Conservation (phyloP, 2,888 invertebrate species). For the Phortica magna region DNA sequence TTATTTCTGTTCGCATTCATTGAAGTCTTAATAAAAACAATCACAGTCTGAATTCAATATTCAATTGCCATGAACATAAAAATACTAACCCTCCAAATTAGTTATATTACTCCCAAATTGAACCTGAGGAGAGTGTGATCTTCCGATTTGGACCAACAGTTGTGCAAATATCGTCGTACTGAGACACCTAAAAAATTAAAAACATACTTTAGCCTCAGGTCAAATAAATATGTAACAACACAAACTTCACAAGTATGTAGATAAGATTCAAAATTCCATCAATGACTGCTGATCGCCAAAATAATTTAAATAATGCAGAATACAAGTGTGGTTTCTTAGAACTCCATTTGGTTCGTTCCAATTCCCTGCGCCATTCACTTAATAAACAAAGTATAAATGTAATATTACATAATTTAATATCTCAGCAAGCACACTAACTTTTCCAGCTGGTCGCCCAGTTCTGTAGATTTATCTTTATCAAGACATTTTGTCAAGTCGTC, state of each 20-base stretch:
- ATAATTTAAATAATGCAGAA: slow-evolving; percentile 83
- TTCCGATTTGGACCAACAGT: slow-evolving; percentile 74
- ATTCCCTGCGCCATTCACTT: slow-evolving; percentile 84
- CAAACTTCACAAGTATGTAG: slow-evolving; percentile 76
- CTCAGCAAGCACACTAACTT: slow-evolving; percentile 63
- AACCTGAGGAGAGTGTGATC: not conserved
- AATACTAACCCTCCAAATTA: not conserved
- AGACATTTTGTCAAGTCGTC: slow-evolving; percentile 84
- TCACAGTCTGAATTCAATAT: too few relatives aligned
- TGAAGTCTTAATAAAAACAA: too few relatives aligned
- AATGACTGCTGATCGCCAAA: slow-evolving; percentile 84
- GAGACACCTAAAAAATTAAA: slow-evolving; percentile 67
- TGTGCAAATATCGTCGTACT: slow-evolving; percentile 77
- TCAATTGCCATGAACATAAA: too few relatives aligned
- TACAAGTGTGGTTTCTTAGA: slow-evolving; percentile 82
- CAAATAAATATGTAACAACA: not conserved
- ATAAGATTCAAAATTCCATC: slow-evolving; percentile 82
- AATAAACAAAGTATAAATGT: not conserved
- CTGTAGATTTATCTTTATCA: slow-evolving; percentile 79
- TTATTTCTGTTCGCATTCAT: too few relatives aligned
- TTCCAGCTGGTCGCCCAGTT: slow-evolving; percentile 75
- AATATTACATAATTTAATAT: not conserved
- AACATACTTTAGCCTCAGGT: not conserved
- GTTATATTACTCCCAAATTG: not conserved
- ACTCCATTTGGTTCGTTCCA: slow-evolving; percentile 80